A percentile compares a stretch with the other conserved stretches of the same genome.
Evolutionary conservation across 2,888 invertebrate genomes (phyloP).

Genomic region (Dinocampus coccinellae): DNA sequence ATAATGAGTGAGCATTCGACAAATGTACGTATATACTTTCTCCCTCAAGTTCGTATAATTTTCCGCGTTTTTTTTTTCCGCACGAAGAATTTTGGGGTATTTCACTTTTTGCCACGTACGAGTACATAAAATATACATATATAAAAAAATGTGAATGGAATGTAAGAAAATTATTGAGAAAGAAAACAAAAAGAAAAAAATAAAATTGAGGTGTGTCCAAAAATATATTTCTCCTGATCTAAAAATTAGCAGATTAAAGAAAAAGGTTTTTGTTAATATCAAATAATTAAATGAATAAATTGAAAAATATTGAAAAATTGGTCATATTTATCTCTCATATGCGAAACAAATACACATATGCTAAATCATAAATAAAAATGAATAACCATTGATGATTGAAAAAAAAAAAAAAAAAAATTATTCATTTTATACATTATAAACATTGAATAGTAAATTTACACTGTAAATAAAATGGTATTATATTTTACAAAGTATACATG

Average conservation of each 20-base stretch:
- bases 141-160: not conserved
- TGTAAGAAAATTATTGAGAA: not conserved
- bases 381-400: no score
- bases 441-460: no score
- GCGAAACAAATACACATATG: no score
- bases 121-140: not conserved
- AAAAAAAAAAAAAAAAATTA: no score
- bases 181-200: not conserved
- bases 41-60: slow-evolving; percentile 22
- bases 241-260: no score
- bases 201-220: not conserved
- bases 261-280: no score
- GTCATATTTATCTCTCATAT: no score
- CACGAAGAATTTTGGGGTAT: slow-evolving; percentile 32
- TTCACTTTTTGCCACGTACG: slow-evolving; percentile 36
- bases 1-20: not conserved
- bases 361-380: no score
- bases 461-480: not conserved
- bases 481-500: not conserved
- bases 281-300: no score
- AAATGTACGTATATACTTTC: not conserved
- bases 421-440: no score
- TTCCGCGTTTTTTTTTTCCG: slow-evolving; percentile 35
- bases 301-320: no score
- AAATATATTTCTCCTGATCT: no score